Conservation (phyloP, 2,113 vertebrate genomes). For the Dipodomys spectabilis region DNA sequence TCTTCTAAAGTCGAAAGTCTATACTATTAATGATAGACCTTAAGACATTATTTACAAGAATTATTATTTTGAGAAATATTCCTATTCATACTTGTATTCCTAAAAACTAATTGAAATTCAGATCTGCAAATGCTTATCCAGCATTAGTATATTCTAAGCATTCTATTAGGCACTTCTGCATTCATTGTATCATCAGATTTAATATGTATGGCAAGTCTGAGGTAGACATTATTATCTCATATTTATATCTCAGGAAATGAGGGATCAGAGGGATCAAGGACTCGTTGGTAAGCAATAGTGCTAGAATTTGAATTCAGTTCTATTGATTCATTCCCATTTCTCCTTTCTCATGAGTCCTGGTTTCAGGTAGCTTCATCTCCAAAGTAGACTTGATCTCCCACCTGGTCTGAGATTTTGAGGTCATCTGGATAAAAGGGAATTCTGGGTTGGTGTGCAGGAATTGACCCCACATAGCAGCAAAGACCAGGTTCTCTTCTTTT, state of each 20-base stretch:
- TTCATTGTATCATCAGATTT: slow-evolving; percentile 35
- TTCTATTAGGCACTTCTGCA: slow-evolving; percentile 53
- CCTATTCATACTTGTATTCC: slow-evolving; percentile 40
- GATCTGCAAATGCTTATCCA: slow-evolving; percentile 26
- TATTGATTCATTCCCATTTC: background rate
- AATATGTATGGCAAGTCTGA: slow-evolving; percentile 41
- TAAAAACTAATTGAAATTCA: slow-evolving; percentile 69
- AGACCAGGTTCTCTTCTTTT: slow-evolving; percentile 31
- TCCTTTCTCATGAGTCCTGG: background rate
- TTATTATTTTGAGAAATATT: slow-evolving; percentile 66
- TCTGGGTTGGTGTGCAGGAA: background rate
- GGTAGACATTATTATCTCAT: slow-evolving; percentile 39
- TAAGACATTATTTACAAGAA: background rate
- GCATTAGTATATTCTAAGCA: slow-evolving; percentile 52
- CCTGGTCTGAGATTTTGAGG: background rate
- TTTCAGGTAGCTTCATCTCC: background rate
- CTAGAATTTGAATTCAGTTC: slow-evolving; percentile 10
- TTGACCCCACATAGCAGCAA: background rate
- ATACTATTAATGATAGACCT: background rate
- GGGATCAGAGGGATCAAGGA: slow-evolving; percentile 32
- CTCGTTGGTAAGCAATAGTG: background rate
- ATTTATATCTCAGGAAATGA: slow-evolving; percentile 28
- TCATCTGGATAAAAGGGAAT: background rate
- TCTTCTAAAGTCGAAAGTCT: slow-evolving; percentile 17
- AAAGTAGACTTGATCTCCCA: background rate